Base-by-base conservation (phyloP, 1,140 invertebrate genomes). In the Leptinotarsa lineolata region DNA sequence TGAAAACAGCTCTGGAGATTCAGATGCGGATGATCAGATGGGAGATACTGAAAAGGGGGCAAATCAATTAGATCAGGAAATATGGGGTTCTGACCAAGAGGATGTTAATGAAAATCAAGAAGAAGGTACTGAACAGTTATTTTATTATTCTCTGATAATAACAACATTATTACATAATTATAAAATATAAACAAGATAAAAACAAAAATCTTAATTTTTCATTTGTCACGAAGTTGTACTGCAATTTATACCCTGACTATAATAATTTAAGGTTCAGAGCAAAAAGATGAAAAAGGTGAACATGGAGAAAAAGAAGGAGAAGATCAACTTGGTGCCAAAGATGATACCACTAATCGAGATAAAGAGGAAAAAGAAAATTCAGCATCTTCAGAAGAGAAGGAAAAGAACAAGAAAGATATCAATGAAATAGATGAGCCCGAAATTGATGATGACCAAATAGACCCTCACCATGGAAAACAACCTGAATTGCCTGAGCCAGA, bases 11-110 rank as follows among this genome's bases (percentile, higher is more conserved):
- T 70, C 68, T 68, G 88, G 92, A 1, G 89, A 94, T 63, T 89
- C 94, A 15, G 92, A 97, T 76, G 85, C 92, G 1, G 96, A 98
- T 73, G 97, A 97, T 83, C 91, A 98, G 87, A 97, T 98, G 95
- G 96, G 95, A n/a, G 94, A 98, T 73, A 93, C 93, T 6, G 94
- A 93, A 79, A 90, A 93, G 74, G 91, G 89, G 11, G 91, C 91
- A 39, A 94, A 97, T 66, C 92, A 93, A 72, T 80, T 93, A 15
- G 91, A 93, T 80, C 88, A 93, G 78, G 90, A 97, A 88, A 92
- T 97, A 80, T 98, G 96, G 96, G 95, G 94, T 18, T 91, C 92
- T 24, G 94, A 95, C 78, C 89, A 91, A 71, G 91, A 94, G 77
- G 89, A 91, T 70, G 91, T 94, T 77, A 91, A 90, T 24, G 92